A percentile compares a stretch with the other conserved stretches of the same genome.
Evolutionary conservation across 2,888 invertebrate species (phyloP).

Genomic region (Pseudanteris insignis): DNA sequence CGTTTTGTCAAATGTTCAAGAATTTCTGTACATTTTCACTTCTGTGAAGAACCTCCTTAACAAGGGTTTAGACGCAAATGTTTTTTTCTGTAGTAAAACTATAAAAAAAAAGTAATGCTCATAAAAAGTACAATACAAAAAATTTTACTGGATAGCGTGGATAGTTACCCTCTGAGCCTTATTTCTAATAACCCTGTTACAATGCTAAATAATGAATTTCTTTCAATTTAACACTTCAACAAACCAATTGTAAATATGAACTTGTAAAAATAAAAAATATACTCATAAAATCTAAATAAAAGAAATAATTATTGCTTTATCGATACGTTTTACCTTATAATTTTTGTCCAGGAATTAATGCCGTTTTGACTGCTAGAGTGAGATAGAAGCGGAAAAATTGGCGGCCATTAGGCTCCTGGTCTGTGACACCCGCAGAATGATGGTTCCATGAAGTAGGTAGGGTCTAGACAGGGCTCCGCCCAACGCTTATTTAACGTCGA

Average conservation of each 20-base stretch:
- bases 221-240: neutral
- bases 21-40: too few species aligned
- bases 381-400: slow-evolving; percentile 49
- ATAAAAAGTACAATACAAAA: too few species aligned
- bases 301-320: slow-evolving; percentile 3
- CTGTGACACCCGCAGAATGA: slow-evolving; percentile 56
- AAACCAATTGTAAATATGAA: neutral
- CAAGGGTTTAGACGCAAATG: too few species aligned
- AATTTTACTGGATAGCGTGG: too few species aligned
- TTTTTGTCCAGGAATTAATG: slow-evolving; percentile 31
- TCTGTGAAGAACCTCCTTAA: too few species aligned
- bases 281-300: neutral
- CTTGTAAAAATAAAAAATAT: too few species aligned
- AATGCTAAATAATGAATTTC: too few species aligned
- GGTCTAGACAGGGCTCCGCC: slow-evolving; percentile 66
- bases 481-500: slow-evolving; percentile 70
- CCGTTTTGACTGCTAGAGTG: slow-evolving; percentile 50
- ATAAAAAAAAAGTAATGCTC: too few species aligned
- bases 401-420: slow-evolving; percentile 60
- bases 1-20: too few species aligned
- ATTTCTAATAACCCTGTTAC: too few species aligned
- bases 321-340: slow-evolving; percentile 22
- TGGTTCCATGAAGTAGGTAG: slow-evolving; percentile 66
- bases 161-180: too few species aligned
- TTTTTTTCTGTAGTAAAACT: too few species aligned